Percentiles rank a stretch among this genome's conserved stretches.
Evolutionary conservation across 2,113 vertebrate genomes (phyloP).

Genomic region (Falcunculus frontatus): DNA sequence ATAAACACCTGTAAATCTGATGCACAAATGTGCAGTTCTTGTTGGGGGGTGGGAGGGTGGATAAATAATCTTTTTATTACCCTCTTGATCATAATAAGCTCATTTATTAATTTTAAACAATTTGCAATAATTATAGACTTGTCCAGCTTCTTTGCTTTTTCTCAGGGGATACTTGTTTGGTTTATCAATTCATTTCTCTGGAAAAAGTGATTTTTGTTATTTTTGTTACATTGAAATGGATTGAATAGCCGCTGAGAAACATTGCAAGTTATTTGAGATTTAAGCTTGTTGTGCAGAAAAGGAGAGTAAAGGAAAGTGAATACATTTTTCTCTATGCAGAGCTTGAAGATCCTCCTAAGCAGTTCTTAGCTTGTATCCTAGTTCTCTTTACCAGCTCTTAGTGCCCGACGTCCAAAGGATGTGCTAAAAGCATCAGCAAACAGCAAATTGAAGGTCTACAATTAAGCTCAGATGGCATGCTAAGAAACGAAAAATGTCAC

Average conservation of each 20-base stretch:
- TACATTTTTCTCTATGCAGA: neutral
- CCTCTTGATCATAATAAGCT: neutral
- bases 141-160: neutral
- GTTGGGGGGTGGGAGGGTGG: rapidly evolving
- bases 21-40: neutral
- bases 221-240: neutral
- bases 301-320: neutral
- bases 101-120: neutral
- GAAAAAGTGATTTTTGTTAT: neutral
- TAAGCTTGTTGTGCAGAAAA: neutral
- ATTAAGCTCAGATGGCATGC: neutral
- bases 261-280: neutral
- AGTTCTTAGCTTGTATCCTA: neutral
- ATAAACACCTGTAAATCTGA: neutral
- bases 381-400: neutral
- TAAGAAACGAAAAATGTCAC: neutral
- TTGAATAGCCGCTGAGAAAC: neutral
- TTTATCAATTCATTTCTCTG: neutral
- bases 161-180: neutral
- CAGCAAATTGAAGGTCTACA: neutral
- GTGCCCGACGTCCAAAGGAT: neutral
- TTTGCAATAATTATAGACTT: neutral
- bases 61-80: neutral
- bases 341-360: neutral
- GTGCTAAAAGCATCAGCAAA: neutral